phyloP scores from a whole-genome alignment of 2,888 invertebrate species.

The Volucella inflata region DNA sequence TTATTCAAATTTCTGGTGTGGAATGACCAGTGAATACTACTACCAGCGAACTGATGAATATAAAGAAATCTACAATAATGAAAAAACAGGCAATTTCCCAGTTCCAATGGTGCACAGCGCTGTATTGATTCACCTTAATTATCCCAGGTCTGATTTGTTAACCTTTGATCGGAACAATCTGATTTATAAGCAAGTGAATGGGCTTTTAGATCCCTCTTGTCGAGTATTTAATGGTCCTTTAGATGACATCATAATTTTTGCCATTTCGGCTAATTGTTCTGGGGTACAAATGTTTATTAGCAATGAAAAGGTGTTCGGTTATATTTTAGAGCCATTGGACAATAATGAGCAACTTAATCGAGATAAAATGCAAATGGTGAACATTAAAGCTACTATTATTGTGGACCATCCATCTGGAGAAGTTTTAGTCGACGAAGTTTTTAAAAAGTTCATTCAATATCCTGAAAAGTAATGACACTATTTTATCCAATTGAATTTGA shows the following conservation, averaged over 20 bases:
- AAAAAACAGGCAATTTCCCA: constrained; percentile 89
- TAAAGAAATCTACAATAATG: constrained; percentile 89
- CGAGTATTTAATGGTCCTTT: constrained; percentile 89
- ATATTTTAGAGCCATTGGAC: constrained; percentile 91
- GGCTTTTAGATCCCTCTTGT: constrained; percentile 64
- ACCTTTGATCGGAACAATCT: constrained; percentile 87
- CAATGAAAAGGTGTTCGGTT: constrained; percentile 93
- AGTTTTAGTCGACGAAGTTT: constrained; percentile 83
- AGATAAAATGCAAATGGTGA: constrained; percentile 89
- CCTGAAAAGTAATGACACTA: constrained; percentile 79
- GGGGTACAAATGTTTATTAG: constrained; percentile 89
- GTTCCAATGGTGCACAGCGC: constrained; percentile 97
- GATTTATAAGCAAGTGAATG: constrained; percentile 77
- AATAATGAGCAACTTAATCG: constrained; percentile 86
- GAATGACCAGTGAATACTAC: constrained; percentile 93
- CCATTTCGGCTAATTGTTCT: constrained; percentile 89
- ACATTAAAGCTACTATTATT: constrained; percentile 90
- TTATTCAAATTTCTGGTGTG: constrained; percentile 98
- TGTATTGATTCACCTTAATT: constrained; percentile 90
- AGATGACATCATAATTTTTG: constrained; percentile 97
- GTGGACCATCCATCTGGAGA: constrained; percentile 86
- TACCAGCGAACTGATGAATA: constrained; percentile 94
- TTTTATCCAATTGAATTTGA: not conserved
- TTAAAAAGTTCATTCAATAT: constrained; percentile 82
- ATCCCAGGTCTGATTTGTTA: constrained; percentile 86